These are phyloP conservation scores for Phenacoccus solenopsis DNA, from an alignment of 1,140 invertebrate genomes.

Conservation along the genomic window DNA sequence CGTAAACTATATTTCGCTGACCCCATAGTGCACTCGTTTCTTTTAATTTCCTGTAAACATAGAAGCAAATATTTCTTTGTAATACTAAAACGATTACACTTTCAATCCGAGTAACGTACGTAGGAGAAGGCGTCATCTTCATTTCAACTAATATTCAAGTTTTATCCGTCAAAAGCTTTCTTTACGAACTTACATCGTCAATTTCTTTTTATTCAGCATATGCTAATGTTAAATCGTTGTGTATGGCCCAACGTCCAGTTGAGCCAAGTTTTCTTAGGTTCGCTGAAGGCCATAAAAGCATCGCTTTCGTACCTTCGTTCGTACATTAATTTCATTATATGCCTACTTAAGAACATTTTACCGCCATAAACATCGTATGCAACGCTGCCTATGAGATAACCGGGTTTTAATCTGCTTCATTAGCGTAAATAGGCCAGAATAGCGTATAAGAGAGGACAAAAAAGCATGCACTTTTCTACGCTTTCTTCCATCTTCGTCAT, in stretches of 20 bases:
- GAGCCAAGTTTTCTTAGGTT: background rate
- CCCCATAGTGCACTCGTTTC: slow-evolving; percentile 32
- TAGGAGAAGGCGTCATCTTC: background rate
- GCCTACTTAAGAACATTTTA: background rate
- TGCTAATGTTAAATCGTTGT: too few relatives aligned
- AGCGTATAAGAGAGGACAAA: too few relatives aligned
- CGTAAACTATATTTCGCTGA: slow-evolving; percentile 76
- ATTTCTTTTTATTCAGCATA: too few relatives aligned
- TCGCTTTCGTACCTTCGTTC: background rate
- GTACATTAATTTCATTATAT: background rate
- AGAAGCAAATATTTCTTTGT: too few relatives aligned
- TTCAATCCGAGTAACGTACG: too few relatives aligned
- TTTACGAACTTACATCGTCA: too few relatives aligned
- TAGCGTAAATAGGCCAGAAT: background rate
- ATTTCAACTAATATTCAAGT: too few relatives aligned
- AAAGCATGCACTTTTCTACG: too few relatives aligned
- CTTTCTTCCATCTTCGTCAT: too few relatives aligned
- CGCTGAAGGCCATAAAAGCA: background rate
- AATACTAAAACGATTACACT: too few relatives aligned
- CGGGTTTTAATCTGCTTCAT: background rate
- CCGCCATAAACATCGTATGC: background rate
- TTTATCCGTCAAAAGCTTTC: too few relatives aligned
- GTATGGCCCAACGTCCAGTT: background rate
- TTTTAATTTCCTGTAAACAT: slow-evolving; percentile 6
- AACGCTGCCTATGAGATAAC: background rate